Conservation (phyloP, 1,140 invertebrate species). For the Euwallacea fornicatus region DNA sequence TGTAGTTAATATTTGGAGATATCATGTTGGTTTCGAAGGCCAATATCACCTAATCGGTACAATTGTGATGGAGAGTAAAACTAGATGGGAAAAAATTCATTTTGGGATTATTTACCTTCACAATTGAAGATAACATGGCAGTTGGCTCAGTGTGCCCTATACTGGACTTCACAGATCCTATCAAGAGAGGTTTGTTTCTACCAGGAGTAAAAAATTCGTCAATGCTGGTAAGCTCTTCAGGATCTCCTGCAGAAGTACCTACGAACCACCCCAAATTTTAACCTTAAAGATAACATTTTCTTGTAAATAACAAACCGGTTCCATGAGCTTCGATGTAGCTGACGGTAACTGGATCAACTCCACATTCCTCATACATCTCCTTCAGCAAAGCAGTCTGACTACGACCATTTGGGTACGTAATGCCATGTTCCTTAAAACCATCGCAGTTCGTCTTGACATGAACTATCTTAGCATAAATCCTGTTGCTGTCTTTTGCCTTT, state of each 20-base stretch:
- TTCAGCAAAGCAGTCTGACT: slow-evolving; percentile 76
- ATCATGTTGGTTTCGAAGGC: slow-evolving; percentile 74
- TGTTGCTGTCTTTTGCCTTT: slow-evolving; percentile 73
- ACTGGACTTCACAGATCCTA: slow-evolving; percentile 93
- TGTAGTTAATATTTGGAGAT: slow-evolving; percentile 80
- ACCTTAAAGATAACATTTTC: neutral
- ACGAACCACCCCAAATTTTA: neutral
- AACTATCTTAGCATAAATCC: slow-evolving; percentile 65
- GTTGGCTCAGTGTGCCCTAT: slow-evolving; percentile 90
- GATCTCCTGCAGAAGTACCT: slow-evolving; percentile 75
- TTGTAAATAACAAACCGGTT: slow-evolving; percentile 60
- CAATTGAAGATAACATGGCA: slow-evolving; percentile 80
- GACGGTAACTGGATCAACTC: slow-evolving; percentile 69
- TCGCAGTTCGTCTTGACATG: slow-evolving; percentile 77
- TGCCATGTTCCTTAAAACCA: slow-evolving; percentile 75
- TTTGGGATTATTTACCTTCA: slow-evolving; percentile 65
- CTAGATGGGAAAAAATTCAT: neutral
- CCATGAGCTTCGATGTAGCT: slow-evolving; percentile 91
- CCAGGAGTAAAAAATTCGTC: slow-evolving; percentile 76
- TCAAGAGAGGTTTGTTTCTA: slow-evolving; percentile 68
- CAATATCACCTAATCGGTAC: slow-evolving; percentile 54
- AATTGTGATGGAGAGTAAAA: slow-evolving; percentile 53
- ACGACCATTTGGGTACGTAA: slow-evolving; percentile 88
- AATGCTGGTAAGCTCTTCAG: slow-evolving; percentile 83
- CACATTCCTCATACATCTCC: slow-evolving; percentile 84